Evolutionary conservation across 2,888 invertebrate genomes (phyloP), one percentile per base, ranked within the genome.

Genomic region (Allophyes oxyacanthae): DNA sequence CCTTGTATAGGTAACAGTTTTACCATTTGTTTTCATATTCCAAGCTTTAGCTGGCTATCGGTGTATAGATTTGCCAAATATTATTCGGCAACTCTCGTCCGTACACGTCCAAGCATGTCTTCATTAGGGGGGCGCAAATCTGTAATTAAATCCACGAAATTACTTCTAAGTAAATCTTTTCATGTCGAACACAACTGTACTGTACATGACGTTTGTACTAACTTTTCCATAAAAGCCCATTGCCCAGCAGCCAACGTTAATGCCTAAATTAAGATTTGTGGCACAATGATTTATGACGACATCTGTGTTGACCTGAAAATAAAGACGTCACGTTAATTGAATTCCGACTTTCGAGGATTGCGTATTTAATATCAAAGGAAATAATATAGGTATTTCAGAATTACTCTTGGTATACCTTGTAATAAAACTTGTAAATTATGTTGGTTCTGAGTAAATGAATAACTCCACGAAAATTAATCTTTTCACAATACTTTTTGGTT

Each of bases 211-310:
- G n/a, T 8, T 25, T 20, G 7, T 62, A 81, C 82, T 84, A 54
- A 92, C 93, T 83, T 90, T 92, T 68, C 91, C 90, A 70, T 89
- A 82, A 75, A 91, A 93, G 30, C 90, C 92, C 83, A 89, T 79
- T 7, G 80, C 77, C 90, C 91, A 91, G 50, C 64, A 58, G 9
- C 84, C 85, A 40, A 84, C 42, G 62, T 88, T 85, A 36, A 92
- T 72, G 10, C 91, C 92, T 62, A 94, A 81, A 79, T 94, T 93
- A 34, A 81, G 69, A 77, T 94, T 94, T 33, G 94, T 92, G 26
- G 92, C 84, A 67, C 92, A 93, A 74, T 94, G 93, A 72, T 94
- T 94, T 68, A 94, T 79, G 42, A 94, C 69, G 34, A 93, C 66
- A 65, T 94, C 92, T 65, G 84, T 84, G 67, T 94, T 93, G 36